phyloP scores from a whole-genome alignment of 2,888 invertebrate species.

The Mantis religiosa region DNA sequence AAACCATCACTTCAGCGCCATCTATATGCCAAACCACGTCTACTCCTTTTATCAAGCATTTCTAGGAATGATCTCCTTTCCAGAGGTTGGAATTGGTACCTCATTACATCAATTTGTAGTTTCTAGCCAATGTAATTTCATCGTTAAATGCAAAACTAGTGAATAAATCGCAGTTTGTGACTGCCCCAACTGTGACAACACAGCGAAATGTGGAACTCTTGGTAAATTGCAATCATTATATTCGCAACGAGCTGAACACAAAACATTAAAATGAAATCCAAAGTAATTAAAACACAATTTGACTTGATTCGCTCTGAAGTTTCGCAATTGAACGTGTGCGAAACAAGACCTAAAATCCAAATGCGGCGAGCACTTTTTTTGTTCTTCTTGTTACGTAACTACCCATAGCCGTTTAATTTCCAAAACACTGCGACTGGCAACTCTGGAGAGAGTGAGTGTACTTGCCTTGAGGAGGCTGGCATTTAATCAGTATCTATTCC shows the following conservation, averaged over 20 bases:
- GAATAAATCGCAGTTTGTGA: background rate
- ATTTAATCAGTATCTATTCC: slow-evolving; percentile 13
- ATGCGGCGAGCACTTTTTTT: background rate
- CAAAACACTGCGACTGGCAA: background rate
- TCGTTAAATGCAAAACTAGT: background rate
- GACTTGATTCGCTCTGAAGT: background rate
- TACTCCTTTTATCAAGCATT: too few species aligned
- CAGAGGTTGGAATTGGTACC: too few species aligned
- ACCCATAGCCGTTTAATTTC: background rate
- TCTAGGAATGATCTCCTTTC: too few species aligned
- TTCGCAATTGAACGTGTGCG: background rate
- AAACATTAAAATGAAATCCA: background rate
- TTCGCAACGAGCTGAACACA: background rate
- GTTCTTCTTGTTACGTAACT: background rate
- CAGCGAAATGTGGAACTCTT: background rate
- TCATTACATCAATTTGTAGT: background rate
- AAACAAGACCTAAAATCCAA: background rate
- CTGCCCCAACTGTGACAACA: background rate
- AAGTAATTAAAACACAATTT: background rate
- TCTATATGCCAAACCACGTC: too few species aligned
- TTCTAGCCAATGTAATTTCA: background rate
- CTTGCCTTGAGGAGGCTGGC: background rate
- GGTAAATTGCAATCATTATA: background rate
- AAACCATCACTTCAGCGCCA: too few species aligned
- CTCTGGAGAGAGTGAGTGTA: background rate